Evolutionary conservation across 2,113 vertebrate genomes (phyloP).

Genomic region (Lonchura striata): DNA sequence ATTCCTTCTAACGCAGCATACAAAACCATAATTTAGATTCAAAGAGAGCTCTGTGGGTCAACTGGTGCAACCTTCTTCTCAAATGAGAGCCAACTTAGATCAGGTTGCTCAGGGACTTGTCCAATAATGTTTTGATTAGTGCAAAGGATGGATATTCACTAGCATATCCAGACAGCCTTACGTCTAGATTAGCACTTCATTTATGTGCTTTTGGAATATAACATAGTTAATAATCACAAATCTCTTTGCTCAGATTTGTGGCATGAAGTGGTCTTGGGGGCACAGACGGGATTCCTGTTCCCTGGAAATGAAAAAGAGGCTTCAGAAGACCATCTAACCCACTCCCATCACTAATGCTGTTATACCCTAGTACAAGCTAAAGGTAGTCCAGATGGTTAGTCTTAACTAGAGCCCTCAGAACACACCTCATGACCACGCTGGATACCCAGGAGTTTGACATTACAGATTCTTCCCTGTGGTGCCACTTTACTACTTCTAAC

Average conservation of each 20-base stretch:
- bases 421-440: rapidly evolving
- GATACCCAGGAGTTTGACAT: not conserved
- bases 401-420: not conserved
- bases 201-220: not conserved
- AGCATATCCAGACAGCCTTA: not conserved
- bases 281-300: not conserved
- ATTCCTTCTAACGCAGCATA: not conserved
- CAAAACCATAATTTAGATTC: not conserved
- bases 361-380: not conserved
- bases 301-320: not conserved
- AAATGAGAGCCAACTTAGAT: not conserved
- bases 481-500: not conserved
- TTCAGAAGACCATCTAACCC: not conserved
- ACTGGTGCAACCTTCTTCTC: not conserved
- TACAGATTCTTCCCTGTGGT: not conserved
- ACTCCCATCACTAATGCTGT: not conserved
- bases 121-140: not conserved
- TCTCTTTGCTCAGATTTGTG: not conserved
- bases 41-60: not conserved
- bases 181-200: not conserved
- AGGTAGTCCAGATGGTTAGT: not conserved
- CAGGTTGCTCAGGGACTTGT: not conserved
- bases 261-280: not conserved
- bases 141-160: not conserved
- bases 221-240: not conserved